Conservation (phyloP, 2,797 vertebrate species). For the Rhabdomys pumilio region DNA sequence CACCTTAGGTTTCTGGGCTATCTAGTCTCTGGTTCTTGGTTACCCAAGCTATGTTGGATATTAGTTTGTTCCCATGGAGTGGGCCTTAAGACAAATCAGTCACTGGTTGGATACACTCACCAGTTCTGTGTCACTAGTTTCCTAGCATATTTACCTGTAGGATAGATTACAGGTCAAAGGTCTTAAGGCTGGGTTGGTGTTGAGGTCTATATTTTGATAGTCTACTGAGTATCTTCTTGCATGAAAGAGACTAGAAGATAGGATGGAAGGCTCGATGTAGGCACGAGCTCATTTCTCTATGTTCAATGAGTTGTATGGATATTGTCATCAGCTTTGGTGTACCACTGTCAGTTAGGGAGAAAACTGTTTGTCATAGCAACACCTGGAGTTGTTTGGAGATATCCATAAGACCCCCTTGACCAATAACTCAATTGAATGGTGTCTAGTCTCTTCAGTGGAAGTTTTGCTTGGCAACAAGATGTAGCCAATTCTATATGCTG, state of each 20-base stretch:
- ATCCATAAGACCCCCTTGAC: background rate
- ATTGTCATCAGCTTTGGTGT: background rate
- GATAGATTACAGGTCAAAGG: background rate
- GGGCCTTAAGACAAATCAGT: background rate
- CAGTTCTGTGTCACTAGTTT: background rate
- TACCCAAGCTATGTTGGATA: background rate
- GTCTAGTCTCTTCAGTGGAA: background rate
- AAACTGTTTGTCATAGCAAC: background rate
- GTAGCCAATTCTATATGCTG: background rate
- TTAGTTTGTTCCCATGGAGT: background rate
- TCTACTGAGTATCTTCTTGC: no score
- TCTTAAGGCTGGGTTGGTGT: background rate
- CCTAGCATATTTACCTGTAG: background rate
- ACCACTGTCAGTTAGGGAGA: background rate
- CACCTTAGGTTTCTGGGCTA: background rate
- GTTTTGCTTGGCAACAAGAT: background rate
- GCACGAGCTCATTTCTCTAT: no score
- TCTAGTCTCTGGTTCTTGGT: no score
- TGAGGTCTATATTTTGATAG: background rate
- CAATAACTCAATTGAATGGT: background rate
- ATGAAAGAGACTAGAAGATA: background rate
- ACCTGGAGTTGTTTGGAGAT: background rate
- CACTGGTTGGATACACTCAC: background rate
- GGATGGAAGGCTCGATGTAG: background rate
- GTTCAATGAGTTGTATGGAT: background rate